phyloP scores from a whole-genome alignment of 2,113 vertebrate species.

The Pithys albifrons region DNA sequence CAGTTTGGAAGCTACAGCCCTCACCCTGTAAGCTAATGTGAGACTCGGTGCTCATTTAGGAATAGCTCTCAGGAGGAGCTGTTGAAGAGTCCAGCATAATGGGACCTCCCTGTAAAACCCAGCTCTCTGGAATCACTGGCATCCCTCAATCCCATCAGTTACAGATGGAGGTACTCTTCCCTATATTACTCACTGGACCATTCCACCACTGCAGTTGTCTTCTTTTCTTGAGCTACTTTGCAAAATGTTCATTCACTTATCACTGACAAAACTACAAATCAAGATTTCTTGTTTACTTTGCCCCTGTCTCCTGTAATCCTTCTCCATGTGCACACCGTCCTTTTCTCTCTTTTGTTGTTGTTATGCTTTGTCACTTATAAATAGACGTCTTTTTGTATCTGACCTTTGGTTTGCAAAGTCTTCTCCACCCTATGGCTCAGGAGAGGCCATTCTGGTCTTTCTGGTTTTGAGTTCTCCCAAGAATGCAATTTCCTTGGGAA shows the following conservation, averaged over 20 bases:
- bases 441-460: conserved; percentile 55
- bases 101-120: neutral
- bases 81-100: neutral
- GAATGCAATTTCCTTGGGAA: conserved; percentile 69
- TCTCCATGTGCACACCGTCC: neutral
- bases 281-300: neutral
- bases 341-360: neutral
- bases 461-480: conserved; percentile 73
- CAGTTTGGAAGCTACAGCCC: neutral
- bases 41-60: neutral
- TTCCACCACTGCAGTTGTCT: neutral
- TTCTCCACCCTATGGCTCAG: conserved; percentile 60
- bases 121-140: neutral
- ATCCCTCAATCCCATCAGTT: neutral
- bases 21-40: accelerated
- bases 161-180: neutral
- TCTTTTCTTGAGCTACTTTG: neutral
- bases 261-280: neutral
- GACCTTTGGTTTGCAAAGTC: conserved; percentile 47
- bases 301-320: neutral
- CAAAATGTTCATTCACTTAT: neutral
- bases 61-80: neutral
- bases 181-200: neutral
- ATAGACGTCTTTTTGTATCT: conserved; percentile 29
- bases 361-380: conserved; percentile 23